phyloP scores from a whole-genome alignment of 1,140 invertebrate species.

The Apis florea region DNA sequence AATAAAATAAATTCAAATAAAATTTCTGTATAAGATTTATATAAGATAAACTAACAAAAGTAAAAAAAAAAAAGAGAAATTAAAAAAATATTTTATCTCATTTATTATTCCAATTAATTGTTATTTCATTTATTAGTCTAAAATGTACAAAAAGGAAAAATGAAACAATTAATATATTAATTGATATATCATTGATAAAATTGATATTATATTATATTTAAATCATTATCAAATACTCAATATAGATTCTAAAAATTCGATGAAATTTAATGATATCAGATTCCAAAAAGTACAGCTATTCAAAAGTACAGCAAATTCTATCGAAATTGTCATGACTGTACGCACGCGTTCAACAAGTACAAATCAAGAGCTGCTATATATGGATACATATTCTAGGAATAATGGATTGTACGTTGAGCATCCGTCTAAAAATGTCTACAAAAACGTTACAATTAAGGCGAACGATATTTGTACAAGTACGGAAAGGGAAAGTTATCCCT shows the following conservation, averaged over 20 bases:
- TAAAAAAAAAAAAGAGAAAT: not conserved
- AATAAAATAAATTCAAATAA: too few relatives aligned
- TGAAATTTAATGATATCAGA: slow-evolving; percentile 17
- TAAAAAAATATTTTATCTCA: too few relatives aligned
- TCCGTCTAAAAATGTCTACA: slow-evolving; percentile 68
- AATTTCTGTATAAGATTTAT: too few relatives aligned
- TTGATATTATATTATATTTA: too few relatives aligned
- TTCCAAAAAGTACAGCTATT: slow-evolving; percentile 30
- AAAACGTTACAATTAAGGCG: slow-evolving; percentile 66
- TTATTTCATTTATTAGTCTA: not conserved
- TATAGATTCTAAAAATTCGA: not conserved
- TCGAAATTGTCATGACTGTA: not conserved
- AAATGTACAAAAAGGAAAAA: not conserved
- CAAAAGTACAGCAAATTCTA: slow-evolving; percentile 7
- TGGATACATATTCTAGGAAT: slow-evolving; percentile 40
- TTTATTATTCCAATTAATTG: not conserved
- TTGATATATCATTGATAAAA: too few relatives aligned
- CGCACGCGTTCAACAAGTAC: slow-evolving; percentile 8
- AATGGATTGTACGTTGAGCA: slow-evolving; percentile 70
- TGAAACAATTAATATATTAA: not conserved
- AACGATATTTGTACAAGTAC: slow-evolving; percentile 62
- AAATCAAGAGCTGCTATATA: slow-evolving; percentile 31
- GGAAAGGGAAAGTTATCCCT: slow-evolving; percentile 38
- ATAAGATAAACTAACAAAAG: too few relatives aligned
- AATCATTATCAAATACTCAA: not conserved